phyloP scores from a whole-genome alignment of 1,140 invertebrate species.

The Drosophila bocki region DNA sequence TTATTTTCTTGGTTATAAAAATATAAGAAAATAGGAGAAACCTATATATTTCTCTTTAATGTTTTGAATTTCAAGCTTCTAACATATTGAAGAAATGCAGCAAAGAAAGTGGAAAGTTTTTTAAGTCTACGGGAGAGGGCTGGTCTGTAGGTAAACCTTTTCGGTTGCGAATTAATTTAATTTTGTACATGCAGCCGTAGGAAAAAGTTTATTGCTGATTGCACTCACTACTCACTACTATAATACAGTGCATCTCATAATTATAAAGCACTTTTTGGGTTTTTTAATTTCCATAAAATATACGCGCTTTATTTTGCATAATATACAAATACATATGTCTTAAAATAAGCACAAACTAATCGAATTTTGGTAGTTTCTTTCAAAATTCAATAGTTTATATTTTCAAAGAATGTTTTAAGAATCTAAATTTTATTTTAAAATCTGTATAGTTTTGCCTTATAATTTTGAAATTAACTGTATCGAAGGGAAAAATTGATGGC shows the following conservation, averaged over 20 bases:
- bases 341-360: too few species aligned
- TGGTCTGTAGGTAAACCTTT: neutral
- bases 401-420: too few species aligned
- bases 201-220: slow-evolving; percentile 32
- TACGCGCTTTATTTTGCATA: too few species aligned
- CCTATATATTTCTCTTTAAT: neutral
- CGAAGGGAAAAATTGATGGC: slow-evolving; percentile 32
- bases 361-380: too few species aligned
- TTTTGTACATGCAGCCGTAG: slow-evolving; percentile 19
- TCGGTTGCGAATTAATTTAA: slow-evolving; percentile 22
- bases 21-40: neutral
- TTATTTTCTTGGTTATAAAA: neutral
- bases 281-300: neutral
- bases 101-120: slow-evolving; percentile 32
- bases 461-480: slow-evolving; percentile 16
- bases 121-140: neutral
- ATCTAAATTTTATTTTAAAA: neutral
- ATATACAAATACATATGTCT: too few species aligned
- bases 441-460: neutral
- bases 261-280: neutral
- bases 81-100: neutral
- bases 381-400: neutral
- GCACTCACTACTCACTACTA: neutral
- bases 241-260: neutral
- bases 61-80: neutral